Percentiles rank a stretch among this genome's conserved stretches.
Conservation (phyloP, 2,113 vertebrate species). For the Turnix velox region DNA sequence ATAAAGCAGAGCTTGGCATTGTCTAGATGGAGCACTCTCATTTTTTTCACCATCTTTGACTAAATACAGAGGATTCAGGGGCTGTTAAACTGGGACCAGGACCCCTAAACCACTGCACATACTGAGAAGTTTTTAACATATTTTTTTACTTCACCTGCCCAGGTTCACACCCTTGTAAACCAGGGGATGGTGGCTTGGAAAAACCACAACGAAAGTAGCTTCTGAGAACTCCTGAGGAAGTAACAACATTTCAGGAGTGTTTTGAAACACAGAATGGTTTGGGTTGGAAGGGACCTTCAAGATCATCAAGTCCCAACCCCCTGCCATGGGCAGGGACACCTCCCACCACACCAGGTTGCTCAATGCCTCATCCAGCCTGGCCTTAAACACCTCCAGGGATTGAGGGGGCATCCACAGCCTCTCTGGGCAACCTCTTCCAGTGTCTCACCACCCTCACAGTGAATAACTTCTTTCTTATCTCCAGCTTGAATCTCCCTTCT, state of each 20-base stretch:
- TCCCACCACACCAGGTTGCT: no score
- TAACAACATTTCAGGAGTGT: not conserved
- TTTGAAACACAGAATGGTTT: no score
- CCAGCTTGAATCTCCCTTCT: no score
- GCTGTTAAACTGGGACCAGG: not conserved
- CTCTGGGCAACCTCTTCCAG: no score
- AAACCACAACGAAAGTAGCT: not conserved
- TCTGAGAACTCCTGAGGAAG: not conserved
- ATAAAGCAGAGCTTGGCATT: constrained; percentile 57
- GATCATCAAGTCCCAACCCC: no score
- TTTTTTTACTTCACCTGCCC: not conserved
- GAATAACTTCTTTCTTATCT: no score
- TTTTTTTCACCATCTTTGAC: not conserved
- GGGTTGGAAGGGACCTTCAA: no score
- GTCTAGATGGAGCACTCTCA: not conserved
- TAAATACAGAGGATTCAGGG: fast-evolving
- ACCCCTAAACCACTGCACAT: not conserved
- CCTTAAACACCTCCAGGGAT: no score
- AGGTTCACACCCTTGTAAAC: not conserved
- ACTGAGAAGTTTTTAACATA: fast-evolving
- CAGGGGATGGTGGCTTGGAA: not conserved
- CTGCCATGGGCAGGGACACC: no score
- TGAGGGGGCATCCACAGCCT: no score
- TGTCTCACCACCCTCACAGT: no score
- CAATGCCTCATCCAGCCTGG: no score